These are phyloP conservation scores for Bemisia tabaci DNA, from an alignment of 1,140 invertebrate species.

Conservation along the genomic window DNA sequence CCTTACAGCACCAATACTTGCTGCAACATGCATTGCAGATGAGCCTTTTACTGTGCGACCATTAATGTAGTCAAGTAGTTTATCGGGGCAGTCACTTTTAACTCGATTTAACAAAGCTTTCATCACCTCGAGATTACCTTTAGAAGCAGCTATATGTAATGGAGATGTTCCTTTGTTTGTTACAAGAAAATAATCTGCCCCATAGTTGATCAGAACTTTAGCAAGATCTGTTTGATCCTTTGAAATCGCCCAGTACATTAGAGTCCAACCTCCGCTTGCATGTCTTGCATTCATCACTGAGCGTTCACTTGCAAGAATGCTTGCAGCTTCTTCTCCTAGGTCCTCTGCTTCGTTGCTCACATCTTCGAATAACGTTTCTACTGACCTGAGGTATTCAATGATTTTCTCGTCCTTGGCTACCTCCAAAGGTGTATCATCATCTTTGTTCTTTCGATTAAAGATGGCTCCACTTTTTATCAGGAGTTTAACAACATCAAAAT, in stretches of 20 bases:
- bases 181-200: neutral
- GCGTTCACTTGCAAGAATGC: neutral
- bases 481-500: neutral
- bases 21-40: neutral
- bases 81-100: neutral
- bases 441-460: neutral
- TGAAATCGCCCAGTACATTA: neutral
- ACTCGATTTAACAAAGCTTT: neutral
- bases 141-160: neutral
- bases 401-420: neutral
- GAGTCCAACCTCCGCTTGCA: neutral
- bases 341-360: neutral
- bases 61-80: neutral
- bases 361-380: neutral
- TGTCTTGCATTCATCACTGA: neutral
- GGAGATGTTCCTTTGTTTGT: neutral
- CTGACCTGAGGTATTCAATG: neutral
- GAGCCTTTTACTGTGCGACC: neutral
- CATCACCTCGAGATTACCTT: neutral
- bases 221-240: neutral
- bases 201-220: neutral
- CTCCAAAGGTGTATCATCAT: neutral
- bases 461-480: neutral
- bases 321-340: neutral
- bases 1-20: neutral